These are phyloP conservation scores for Haliclona indistincta DNA, from an alignment of 37 sponge, comb jelly and placozoan genomes.

Conservation along the genomic window DNA sequence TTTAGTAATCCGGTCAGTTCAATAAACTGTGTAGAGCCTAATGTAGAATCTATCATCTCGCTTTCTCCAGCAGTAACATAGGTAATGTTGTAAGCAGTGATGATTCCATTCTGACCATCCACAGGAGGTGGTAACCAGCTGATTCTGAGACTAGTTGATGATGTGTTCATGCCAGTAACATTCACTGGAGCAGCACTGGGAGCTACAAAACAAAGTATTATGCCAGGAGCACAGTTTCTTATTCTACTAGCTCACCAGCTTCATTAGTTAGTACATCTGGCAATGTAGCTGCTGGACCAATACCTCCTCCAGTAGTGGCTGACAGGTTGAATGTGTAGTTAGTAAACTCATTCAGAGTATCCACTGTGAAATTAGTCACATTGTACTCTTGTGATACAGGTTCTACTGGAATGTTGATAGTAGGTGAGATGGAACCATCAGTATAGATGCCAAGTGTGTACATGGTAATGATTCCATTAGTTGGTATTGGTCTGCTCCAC, in stretches of 20 bases:
- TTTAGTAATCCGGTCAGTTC: conserved; percentile 15
- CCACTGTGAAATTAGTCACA: neutral
- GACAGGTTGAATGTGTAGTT: conserved; percentile 26
- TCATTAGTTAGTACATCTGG: conserved; percentile 9
- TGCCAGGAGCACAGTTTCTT: neutral
- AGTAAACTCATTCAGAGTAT: conserved; percentile 32
- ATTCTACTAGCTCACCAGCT: conserved; percentile 1
- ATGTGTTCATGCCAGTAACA: neutral
- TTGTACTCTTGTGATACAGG: neutral
- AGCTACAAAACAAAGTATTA: neutral
- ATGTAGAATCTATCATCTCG: neutral
- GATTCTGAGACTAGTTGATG: conserved; percentile 17
- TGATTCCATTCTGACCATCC: conserved; percentile 51
- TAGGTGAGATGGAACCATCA: no score
- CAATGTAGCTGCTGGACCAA: conserved; percentile 2
- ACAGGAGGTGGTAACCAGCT: conserved; percentile 38
- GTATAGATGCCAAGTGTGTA: no score
- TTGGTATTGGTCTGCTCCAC: conserved; percentile 21
- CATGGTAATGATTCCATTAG: conserved; percentile 54
- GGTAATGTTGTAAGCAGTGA: conserved; percentile 27
- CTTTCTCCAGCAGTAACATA: neutral
- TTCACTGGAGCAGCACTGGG: conserved; percentile 30
- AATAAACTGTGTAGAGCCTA: no score
- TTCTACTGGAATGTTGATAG: neutral
- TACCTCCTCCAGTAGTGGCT: conserved; percentile 48